These are phyloP conservation scores for Diplazon laetatorius DNA, from an alignment of 2,888 invertebrate genomes.

Conservation along the genomic window DNA sequence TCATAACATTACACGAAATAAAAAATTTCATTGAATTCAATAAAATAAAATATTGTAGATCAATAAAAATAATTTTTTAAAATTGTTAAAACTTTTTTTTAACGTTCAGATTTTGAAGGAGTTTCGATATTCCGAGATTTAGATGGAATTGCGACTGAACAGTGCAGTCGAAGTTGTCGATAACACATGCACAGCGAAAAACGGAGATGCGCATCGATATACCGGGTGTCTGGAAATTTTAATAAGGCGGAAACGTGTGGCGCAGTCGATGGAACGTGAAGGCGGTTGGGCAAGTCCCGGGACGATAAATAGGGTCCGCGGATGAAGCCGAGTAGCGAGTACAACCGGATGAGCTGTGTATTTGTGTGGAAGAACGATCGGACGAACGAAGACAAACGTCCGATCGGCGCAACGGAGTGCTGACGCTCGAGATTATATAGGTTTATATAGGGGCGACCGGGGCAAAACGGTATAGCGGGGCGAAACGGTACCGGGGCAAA, in stretches of 20 bases:
- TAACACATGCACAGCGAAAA: conserved; percentile 28
- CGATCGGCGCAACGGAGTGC: conserved; percentile 63
- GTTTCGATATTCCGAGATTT: conserved; percentile 24
- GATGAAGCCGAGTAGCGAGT: conserved; percentile 56
- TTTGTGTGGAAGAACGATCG: conserved; percentile 64
- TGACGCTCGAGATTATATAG: conserved; percentile 45
- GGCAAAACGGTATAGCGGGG: too few species aligned
- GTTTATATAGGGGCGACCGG: too few species aligned
- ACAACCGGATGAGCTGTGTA: conserved; percentile 64
- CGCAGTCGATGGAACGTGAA: conserved; percentile 65
- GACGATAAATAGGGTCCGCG: conserved; percentile 65
- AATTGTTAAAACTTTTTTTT: too few species aligned
- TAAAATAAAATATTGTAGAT: too few species aligned
- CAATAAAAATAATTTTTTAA: too few species aligned
- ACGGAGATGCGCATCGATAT: conserved; percentile 58
- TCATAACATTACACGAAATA: too few species aligned
- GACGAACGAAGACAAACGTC: conserved; percentile 69
- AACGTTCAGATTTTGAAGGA: conserved; percentile 3
- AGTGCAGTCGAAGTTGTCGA: conserved; percentile 5
- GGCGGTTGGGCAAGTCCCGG: conserved; percentile 61
- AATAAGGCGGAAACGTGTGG: conserved; percentile 69
- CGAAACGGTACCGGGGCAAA: too few species aligned
- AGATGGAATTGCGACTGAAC: conserved; percentile 15
- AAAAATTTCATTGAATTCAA: too few species aligned
- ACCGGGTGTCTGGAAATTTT: conserved; percentile 67